Percentiles rank a stretch among this genome's conserved stretches.
Evolutionary conservation across 2,797 vertebrate genomes (phyloP).

Genomic region (Basileuterus tristriatus): DNA sequence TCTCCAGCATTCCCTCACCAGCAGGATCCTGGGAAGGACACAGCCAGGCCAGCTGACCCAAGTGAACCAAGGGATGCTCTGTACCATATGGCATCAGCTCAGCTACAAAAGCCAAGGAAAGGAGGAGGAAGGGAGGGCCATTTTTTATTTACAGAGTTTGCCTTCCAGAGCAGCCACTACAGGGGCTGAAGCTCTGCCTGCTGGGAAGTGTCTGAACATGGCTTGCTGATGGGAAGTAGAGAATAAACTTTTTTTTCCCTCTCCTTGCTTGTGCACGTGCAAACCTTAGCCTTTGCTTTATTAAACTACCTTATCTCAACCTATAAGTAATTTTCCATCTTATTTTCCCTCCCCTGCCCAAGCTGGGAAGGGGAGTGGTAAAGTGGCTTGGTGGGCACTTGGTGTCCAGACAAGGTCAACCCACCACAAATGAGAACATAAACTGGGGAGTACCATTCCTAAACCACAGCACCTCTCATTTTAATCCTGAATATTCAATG

Average conservation of each 20-base stretch:
- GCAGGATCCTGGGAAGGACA: not conserved
- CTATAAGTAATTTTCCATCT: accelerated
- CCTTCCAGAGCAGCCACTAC: not conserved
- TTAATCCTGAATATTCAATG: not conserved
- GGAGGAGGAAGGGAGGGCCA: not conserved
- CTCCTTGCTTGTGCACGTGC: not conserved
- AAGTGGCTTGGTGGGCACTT: accelerated
- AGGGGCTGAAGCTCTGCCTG: not conserved
- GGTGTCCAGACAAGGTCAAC: not conserved
- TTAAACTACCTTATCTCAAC: not conserved
- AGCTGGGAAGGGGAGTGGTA: not conserved
- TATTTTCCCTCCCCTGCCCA: not conserved
- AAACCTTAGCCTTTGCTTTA: not conserved
- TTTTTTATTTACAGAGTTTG: not conserved
- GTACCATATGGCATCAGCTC: not conserved
- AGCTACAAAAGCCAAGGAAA: not conserved
- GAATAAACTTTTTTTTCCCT: not conserved
- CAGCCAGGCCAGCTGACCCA: not conserved
- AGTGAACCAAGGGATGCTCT: not conserved
- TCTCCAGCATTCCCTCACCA: not conserved
- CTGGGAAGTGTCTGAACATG: not conserved
- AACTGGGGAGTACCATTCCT: not conserved
- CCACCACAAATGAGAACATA: not conserved
- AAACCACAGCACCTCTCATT: not conserved
- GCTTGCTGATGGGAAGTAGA: accelerated